Percentiles rank a stretch among this genome's conserved stretches.
Conservation (phyloP, 2,888 invertebrate species). For the Erynnis tages region DNA sequence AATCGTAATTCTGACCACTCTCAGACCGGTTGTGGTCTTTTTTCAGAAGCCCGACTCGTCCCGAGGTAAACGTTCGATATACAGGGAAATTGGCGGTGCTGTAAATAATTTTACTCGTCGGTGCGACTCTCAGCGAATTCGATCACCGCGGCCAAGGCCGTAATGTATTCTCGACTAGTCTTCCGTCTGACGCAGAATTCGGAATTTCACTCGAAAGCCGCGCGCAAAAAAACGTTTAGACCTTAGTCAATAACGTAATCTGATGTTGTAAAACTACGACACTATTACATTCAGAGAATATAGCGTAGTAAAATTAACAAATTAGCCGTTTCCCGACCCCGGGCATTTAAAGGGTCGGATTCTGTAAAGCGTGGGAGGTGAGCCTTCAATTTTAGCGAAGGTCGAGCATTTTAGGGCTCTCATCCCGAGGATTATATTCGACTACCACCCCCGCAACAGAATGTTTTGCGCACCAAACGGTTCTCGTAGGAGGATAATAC, state of each 20-base stretch:
- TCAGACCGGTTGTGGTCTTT: slow-evolving; percentile 64
- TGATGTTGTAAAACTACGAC: not conserved
- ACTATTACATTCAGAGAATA: not conserved
- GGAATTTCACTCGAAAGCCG: slow-evolving; percentile 8
- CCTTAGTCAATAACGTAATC: slow-evolving; percentile 15
- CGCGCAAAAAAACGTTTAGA: slow-evolving; percentile 13
- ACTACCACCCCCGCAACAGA: slow-evolving; percentile 48
- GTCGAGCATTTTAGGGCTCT: slow-evolving; percentile 46
- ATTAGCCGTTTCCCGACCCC: not conserved
- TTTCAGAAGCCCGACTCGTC: slow-evolving; percentile 44
- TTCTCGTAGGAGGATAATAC: slow-evolving; percentile 50
- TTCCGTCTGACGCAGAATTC: slow-evolving; percentile 13
- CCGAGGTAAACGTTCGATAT: slow-evolving; percentile 48
- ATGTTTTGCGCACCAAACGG: slow-evolving; percentile 47
- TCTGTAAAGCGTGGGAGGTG: slow-evolving; percentile 30
- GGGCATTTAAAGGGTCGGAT: slow-evolving; percentile 9
- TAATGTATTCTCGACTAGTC: slow-evolving; percentile 16
- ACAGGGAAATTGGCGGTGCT: slow-evolving; percentile 45
- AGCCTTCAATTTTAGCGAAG: slow-evolving; percentile 35
- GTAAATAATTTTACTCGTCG: slow-evolving; percentile 47
- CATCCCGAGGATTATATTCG: slow-evolving; percentile 44
- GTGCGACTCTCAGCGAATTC: slow-evolving; percentile 21
- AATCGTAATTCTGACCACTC: slow-evolving; percentile 69
- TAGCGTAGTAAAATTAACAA: not conserved
- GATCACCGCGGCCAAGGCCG: slow-evolving; percentile 13